Conservation (phyloP, 92 coral and sea anemone species). For the Palythoa caribaeorum region DNA sequence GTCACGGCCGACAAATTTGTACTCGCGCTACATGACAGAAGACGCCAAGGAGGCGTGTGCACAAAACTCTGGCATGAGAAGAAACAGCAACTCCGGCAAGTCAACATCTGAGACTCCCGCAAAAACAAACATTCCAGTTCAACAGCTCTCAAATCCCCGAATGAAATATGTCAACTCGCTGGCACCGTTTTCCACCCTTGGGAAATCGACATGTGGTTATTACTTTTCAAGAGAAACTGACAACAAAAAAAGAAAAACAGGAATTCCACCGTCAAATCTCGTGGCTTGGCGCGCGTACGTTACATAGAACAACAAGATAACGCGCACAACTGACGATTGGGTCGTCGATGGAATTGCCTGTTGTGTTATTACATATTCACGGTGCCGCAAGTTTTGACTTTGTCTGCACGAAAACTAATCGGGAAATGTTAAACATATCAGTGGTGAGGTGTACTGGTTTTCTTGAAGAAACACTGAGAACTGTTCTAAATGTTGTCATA, state of each 20-base stretch:
- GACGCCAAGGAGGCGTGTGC: conserved; percentile 50
- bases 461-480: no score
- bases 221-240: conserved; percentile 92
- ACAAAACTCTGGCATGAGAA: conserved; percentile 37
- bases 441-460: not conserved
- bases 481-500: no score
- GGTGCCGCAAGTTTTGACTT: not conserved
- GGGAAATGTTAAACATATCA: not conserved
- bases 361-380: not conserved
- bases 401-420: not conserved
- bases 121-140: conserved; percentile 55
- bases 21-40: conserved; percentile 72
- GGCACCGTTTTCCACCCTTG: conserved; percentile 95
- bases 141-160: conserved; percentile 67
- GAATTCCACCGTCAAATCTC: conserved; percentile 96
- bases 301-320: conserved; percentile 30
- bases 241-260: conserved; percentile 89
- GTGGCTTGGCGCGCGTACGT: conserved; percentile 93
- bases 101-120: not conserved
- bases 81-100: conserved; percentile 21
- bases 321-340: not conserved
- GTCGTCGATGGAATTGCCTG: not conserved
- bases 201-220: conserved; percentile 93
- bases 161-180: conserved; percentile 80
- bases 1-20: conserved; percentile 53